Evolutionary conservation across 2,888 invertebrate species (phyloP).

Genomic region (Podotricha telesiphe): DNA sequence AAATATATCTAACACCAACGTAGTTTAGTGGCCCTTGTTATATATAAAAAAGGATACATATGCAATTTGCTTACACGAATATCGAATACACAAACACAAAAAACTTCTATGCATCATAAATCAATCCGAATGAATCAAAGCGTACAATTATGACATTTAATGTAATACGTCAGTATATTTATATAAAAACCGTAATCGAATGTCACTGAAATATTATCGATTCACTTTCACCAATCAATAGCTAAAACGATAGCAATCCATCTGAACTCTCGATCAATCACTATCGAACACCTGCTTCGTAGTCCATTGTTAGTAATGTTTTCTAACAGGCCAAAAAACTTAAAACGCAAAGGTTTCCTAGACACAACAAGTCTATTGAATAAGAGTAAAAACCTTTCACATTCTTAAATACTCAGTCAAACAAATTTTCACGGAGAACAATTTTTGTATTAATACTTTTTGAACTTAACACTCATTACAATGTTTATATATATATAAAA

Average conservation of each 20-base stretch:
- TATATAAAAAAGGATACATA: too few relatives aligned
- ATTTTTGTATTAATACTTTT: slow-evolving; percentile 25
- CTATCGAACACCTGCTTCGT: slow-evolving; percentile 26
- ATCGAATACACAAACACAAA: background rate
- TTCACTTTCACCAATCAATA: slow-evolving; percentile 26
- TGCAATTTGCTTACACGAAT: background rate
- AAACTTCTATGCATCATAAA: background rate
- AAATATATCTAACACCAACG: too few relatives aligned
- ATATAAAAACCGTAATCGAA: background rate
- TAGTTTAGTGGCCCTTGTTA: too few relatives aligned
- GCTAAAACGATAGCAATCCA: slow-evolving; percentile 8
- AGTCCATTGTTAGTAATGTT: slow-evolving; percentile 31
- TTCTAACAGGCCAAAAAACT: slow-evolving; percentile 36
- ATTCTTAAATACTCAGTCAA: slow-evolving; percentile 35
- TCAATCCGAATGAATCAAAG: background rate
- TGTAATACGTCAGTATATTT: background rate
- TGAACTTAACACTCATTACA: slow-evolving; percentile 25
- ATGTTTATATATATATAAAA: too few relatives aligned
- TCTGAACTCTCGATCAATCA: slow-evolving; percentile 16
- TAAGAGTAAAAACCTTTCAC: slow-evolving; percentile 38
- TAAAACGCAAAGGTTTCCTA: slow-evolving; percentile 33
- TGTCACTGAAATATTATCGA: background rate
- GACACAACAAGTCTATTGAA: slow-evolving; percentile 34
- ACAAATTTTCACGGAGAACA: slow-evolving; percentile 34
- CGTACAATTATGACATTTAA: slow-evolving; percentile 1